These are phyloP conservation scores for Excalfactoria chinensis DNA, from an alignment of 2,113 vertebrate species.

Conservation along the genomic window DNA sequence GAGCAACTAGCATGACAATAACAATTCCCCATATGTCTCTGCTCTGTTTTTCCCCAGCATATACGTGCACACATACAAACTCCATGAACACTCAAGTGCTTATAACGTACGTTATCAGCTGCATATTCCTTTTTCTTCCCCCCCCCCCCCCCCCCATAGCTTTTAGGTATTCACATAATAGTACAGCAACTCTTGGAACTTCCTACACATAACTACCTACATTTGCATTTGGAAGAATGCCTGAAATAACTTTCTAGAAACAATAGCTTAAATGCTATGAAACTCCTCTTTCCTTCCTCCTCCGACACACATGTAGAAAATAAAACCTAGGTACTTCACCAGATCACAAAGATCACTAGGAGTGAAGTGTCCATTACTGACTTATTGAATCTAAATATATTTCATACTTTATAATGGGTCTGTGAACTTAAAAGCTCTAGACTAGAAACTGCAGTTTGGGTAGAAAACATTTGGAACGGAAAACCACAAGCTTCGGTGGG, in stretches of 20 bases:
- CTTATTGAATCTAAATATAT: background rate
- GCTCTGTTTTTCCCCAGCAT: background rate
- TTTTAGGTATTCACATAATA: background rate
- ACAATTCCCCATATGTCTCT: accelerated
- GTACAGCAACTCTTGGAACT: background rate
- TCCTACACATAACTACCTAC: background rate
- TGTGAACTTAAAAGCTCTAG: background rate
- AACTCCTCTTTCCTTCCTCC: background rate
- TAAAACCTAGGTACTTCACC: background rate
- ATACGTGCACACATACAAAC: accelerated
- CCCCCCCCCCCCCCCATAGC: background rate
- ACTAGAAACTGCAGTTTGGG: background rate
- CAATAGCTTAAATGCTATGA: background rate
- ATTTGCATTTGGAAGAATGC: background rate
- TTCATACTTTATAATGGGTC: background rate
- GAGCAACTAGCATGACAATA: background rate
- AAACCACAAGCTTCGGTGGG: background rate
- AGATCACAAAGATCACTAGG: background rate
- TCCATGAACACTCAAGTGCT: background rate
- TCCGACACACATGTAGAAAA: accelerated
- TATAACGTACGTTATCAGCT: background rate
- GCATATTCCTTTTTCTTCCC: background rate
- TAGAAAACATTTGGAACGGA: background rate
- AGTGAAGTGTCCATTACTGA: background rate
- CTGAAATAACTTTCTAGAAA: background rate